Base-by-base conservation (phyloP, 2,888 invertebrate species). In the Ochropleura leucogaster region DNA sequence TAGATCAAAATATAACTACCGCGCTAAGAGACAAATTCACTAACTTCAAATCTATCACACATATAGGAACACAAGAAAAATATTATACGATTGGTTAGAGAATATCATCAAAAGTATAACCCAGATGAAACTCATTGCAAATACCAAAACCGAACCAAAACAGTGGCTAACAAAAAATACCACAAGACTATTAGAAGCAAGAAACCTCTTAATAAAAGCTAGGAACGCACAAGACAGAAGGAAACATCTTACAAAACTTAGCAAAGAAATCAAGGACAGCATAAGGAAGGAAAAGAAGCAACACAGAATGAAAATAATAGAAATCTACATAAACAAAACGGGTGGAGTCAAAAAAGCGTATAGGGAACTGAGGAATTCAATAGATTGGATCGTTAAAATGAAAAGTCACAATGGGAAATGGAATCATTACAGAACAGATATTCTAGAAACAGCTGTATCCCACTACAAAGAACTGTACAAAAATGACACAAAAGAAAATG, bases 61-160 rank as follows among this genome's bases (percentile, higher is more conserved):
- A 55, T 4, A 0, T n/a, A 18, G 57, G 57, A 68, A 46, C 46
- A 6, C 57, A 68, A 16, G 68, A 46, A 57, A 68, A 68, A 30
- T 68, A n/a, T n/a, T n/a, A n/a, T n/a, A 68, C 30, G 18, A 57
- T 30, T 57, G 57, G 30, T n/a, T 68, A 57, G 67, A 68, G 44
- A 68, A 20, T 30, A 57, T 16, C 18, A 67, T 57, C 3, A 55
- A 67, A 67, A 3, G 30, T 30, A 30, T 30, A 30, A 30, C 30
- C 30, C 42, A 67, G 5, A 1, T 12, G 8, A 9, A 55, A 44
- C 44, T 12, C 44, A 66, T 7, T 4, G 0, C n/a, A 3, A 66
- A 18, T 4, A 30, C 14, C 2, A 57, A 16, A 46, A 9, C 55
- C 9, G 44, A 55, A 7, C 20, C 47, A 10, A 69, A 6, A 20